Evolutionary conservation across 2,888 invertebrate species (phyloP), one percentile per base, ranked within the genome.

Genomic region (Ochropleura leucogaster): DNA sequence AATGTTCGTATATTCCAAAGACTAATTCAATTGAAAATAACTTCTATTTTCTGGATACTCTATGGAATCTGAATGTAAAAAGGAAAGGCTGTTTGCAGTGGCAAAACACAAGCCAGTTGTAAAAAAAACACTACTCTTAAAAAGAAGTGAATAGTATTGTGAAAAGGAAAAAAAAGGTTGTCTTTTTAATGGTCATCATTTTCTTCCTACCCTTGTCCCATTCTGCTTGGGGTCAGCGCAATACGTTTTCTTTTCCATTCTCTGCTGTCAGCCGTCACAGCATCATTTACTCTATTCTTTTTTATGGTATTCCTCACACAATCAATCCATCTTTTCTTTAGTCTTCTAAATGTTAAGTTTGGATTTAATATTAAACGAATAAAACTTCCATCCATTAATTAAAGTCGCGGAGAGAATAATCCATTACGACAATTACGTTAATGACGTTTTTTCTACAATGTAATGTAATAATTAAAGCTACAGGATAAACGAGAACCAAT

Each of bases 391-490:
- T 47, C 16, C 10, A 70, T 65, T 64, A 42, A 60, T 65, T 55
- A 42, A 40, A 4, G n/a, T 49, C 5, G 9, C 8, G 30, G 30
- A 57, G 42, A 72, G 53, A 40, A 42, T 59, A 57, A 60, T 49
- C 18, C 14, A 82, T 66, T 40, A 16, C 10, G 47, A 42, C 60
- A 65, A 77, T 82, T 57, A 67, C 18, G 42, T 51, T 68, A 66
- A 66, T 81, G 46, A 49, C 14, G 53, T 66, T 66, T 62, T 63
- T 40, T 30, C 12, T 47, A 30, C 60, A 51, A 60, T 20, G 49
- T 63, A 74, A 30, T 30, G 30, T 30, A 30, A 30, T 30, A 30
- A 47, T 74, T 64, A 75, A 68, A 47, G 44, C 20, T 57, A 47
- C 10, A 68, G 42, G 30, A 63, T 63, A 59, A 63, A 70, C 51